These are phyloP conservation scores for Philereme vetulata DNA, from an alignment of 2,888 invertebrate genomes.

Conservation along the genomic window DNA sequence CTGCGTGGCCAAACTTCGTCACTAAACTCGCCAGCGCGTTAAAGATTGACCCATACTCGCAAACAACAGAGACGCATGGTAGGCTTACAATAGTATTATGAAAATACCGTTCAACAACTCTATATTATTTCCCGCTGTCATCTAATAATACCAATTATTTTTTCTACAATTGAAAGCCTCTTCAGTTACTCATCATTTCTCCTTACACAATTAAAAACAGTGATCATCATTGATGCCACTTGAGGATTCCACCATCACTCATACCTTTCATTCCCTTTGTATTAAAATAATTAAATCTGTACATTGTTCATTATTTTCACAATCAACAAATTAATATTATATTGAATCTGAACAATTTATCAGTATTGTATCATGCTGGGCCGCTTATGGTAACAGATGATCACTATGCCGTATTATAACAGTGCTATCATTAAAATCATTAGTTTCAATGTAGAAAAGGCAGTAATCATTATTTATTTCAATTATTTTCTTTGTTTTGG, in stretches of 20 bases:
- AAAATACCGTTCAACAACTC: too few relatives aligned
- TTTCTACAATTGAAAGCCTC: background rate
- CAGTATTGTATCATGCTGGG: conserved; percentile 62
- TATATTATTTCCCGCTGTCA: too few relatives aligned
- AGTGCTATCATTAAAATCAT: conserved; percentile 62
- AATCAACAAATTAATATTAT: conserved; percentile 48
- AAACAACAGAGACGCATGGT: too few relatives aligned
- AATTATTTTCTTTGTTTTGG: conserved; percentile 27
- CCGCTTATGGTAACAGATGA: conserved; percentile 59
- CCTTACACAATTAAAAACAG: background rate
- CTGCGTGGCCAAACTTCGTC: too few relatives aligned
- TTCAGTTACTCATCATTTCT: background rate
- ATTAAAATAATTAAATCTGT: conserved; percentile 39
- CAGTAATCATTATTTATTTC: conserved; percentile 45
- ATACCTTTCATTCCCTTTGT: conserved; percentile 36
- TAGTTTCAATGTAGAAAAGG: conserved; percentile 56
- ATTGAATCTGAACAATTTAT: conserved; percentile 59
- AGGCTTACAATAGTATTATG: too few relatives aligned
- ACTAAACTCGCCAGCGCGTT: too few relatives aligned
- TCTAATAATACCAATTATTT: too few relatives aligned
- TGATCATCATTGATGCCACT: conserved; percentile 16
- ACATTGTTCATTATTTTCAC: conserved; percentile 39
- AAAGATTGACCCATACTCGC: too few relatives aligned
- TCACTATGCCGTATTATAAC: conserved; percentile 55
- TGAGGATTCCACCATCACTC: conserved; percentile 32